Base-by-base conservation (phyloP, 1,140 invertebrate species). In the Ceratoteleas bidentatus region DNA sequence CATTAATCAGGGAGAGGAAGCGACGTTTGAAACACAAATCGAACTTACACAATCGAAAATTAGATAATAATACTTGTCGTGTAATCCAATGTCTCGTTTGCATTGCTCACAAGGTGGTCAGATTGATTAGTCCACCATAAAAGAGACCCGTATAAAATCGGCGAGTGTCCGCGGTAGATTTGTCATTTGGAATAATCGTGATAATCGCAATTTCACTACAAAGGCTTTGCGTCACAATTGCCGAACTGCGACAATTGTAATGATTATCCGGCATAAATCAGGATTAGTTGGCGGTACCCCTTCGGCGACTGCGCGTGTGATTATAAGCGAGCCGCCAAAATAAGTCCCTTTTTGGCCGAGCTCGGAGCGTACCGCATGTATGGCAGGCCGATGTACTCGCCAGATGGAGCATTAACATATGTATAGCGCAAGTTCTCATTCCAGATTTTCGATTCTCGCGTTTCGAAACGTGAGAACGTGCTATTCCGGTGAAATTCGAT, bases 331-430 rank as follows among this genome's bases (percentile, higher is more conserved):
- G 24, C 74, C 65, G 79, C 62, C 79, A 82, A 86, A 83, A 85
- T 87, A 85, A 87, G 78, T 83, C 79, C 56, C 61, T 81, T 81
- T 83, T 74, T 61, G 66, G 24, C 14, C 16, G 40, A 34, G 47
- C 50, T 58, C 47, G n/a, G 45, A 34, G 43, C 49, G 60, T 47
- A n/a, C n/a, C n/a, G n/a, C n/a, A n/a, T n/a, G n/a, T n/a, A 81
- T 58, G 70, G 68, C 66, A 58, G 64, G 69, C 53, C 61, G 50
- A 45, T 50, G 58, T 58, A 68, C 47, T 36, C 83, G 84, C 73
- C 87, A 88, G 87, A 88, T 88, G 86, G 84, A 77, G 69, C 76
- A 88, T 88, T 88, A 88, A 87, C 86, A 87, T 87, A 86, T 85
- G 81, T 86, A 87, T 87, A 72, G 73, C 65, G 65, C 70, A 72